A percentile compares a stretch with the other conserved stretches of the same genome.
These are phyloP conservation scores for Aythya baeri DNA, from an alignment of 2,113 vertebrate genomes.

Conservation along the genomic window DNA sequence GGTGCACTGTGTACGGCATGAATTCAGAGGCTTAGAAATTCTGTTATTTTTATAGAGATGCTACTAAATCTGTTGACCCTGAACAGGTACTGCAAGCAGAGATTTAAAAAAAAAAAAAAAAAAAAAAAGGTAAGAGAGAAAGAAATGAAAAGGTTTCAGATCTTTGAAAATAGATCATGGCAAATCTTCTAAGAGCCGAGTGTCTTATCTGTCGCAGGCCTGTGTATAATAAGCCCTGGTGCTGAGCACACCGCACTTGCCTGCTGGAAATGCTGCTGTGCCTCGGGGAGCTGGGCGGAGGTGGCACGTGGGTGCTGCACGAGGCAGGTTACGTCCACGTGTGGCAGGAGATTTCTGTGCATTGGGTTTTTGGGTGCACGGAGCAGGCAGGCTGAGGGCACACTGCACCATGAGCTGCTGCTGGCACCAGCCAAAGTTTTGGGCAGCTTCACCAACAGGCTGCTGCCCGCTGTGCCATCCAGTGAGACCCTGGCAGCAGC, in stretches of 20 bases:
- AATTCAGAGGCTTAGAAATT: background rate
- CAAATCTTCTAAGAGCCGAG: background rate
- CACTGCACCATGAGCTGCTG: background rate
- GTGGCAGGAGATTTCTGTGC: background rate
- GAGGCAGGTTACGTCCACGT: fast-evolving
- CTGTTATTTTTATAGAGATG: background rate
- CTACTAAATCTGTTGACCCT: slow-evolving; percentile 2
- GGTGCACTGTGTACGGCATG: background rate
- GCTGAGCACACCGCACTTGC: fast-evolving
- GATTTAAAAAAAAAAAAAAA: background rate
- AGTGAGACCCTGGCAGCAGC: background rate
- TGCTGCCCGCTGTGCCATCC: background rate
- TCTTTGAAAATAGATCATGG: background rate
- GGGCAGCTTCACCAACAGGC: background rate
- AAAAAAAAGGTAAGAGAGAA: background rate
- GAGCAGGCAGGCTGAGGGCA: background rate
- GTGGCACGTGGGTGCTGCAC: background rate
- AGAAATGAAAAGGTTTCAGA: background rate
- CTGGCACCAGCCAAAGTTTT: background rate
- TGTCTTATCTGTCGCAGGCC: background rate
- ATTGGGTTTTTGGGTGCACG: background rate
- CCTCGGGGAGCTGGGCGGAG: background rate
- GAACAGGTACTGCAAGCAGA: background rate
- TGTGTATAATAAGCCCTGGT: fast-evolving
- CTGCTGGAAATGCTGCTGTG: background rate